Evolutionary conservation across 2,797 vertebrate genomes (phyloP), one percentile per base, ranked within the genome.

Genomic region (Clarias fuscus): DNA sequence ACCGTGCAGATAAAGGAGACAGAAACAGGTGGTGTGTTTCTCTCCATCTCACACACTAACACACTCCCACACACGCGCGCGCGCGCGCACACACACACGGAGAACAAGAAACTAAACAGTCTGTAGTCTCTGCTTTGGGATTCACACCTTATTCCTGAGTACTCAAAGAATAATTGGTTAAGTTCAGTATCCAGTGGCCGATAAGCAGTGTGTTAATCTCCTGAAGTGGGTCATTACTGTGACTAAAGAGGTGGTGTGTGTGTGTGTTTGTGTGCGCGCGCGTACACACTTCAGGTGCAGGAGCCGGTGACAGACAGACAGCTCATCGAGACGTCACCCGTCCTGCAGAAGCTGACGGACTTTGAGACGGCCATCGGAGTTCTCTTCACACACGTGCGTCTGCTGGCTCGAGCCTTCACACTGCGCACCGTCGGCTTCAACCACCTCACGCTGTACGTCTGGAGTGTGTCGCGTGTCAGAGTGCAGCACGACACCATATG

Each of bases 401-500:
- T 99, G 43, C 92, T 99, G 78, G 98, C 98, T 75, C 92, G 98
- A 78, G 98, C 98, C 0, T 99, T 99, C 95, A 99, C 98, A 3
- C 90, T 99, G 92, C 96, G 98, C 91, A 99, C 98, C 1, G 98
- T 99, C 48, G 98, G 98, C 92, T 99, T 98, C 94, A 99, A 99
- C 95, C 98, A 99, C 91, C 96, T 99, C 92, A 99, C 98, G 48
- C 95, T 99, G 98, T 99, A 93, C 98, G 88, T 80, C 53, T 80
- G 48, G 53, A 27, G 67, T 68, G 20, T 37, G 14, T 4, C 0
- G 10, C 11, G 33, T 43, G 8, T 1, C n/a, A 17, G 13, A 15
- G 59, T 11, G 14, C 4, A 53, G 37, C 64, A 68, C 14, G 8
- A 11, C 13, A 13, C 7, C 20, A 24, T 22, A 8, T 37, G 3